phyloP scores from a whole-genome alignment of 2,113 vertebrate genomes.

The Manacus vitellinus region DNA sequence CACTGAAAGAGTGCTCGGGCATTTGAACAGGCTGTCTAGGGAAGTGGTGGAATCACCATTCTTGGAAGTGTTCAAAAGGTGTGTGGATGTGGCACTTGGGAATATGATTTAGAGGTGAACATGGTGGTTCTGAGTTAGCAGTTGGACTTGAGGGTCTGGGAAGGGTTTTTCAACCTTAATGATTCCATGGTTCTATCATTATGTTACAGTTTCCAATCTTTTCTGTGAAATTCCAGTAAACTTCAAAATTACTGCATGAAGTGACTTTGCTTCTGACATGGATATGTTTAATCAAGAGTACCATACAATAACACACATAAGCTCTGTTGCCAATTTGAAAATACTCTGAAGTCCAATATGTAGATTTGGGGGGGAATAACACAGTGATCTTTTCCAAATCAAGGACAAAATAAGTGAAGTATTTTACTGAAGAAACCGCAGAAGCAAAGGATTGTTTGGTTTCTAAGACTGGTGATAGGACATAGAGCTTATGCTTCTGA shows the following conservation, averaged over 20 bases:
- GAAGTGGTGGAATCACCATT: neutral
- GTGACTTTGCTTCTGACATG: neutral
- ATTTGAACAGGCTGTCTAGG: neutral
- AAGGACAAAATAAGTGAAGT: neutral
- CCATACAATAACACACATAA: neutral
- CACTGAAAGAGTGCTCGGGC: neutral
- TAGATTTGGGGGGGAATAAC: neutral
- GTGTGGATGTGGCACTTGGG: neutral
- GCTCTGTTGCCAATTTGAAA: neutral
- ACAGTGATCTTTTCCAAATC: neutral
- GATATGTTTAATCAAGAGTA: neutral
- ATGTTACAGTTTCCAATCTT: neutral
- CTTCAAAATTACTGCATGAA: neutral
- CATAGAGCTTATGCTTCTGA: neutral
- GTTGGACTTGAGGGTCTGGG: neutral
- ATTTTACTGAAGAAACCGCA: neutral
- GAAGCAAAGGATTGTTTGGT: neutral
- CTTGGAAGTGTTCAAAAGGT: neutral
- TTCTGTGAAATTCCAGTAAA: neutral
- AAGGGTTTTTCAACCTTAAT: neutral
- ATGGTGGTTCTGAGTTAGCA: fast-evolving
- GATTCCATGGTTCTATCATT: neutral
- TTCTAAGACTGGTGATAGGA: neutral
- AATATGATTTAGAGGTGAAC: neutral
- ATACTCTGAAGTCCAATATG: neutral